Evolutionary conservation across 2,888 invertebrate species (phyloP).

Genomic region (Leptopilina myrica): DNA sequence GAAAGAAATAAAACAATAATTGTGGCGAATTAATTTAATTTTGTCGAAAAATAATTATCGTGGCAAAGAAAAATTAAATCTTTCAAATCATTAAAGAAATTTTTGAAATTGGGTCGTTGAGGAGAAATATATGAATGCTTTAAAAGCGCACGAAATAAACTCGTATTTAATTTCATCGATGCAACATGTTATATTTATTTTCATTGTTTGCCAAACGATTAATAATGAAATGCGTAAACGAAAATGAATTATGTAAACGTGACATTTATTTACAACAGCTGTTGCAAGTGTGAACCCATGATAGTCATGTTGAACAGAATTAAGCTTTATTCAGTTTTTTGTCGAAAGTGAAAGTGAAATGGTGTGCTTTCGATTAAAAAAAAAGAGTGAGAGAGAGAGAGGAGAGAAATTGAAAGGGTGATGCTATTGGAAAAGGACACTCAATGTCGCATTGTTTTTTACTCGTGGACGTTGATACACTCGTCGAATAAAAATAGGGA

Average conservation of each 20-base stretch:
- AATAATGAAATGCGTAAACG: constrained; percentile 33
- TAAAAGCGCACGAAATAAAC: constrained; percentile 19
- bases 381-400: constrained; percentile 33
- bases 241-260: constrained; percentile 37
- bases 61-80: no score
- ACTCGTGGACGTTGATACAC: constrained; percentile 45
- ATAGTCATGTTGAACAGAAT: constrained; percentile 20
- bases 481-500: constrained; percentile 32
- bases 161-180: constrained; percentile 27
- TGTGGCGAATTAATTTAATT: no score
- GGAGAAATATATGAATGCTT: no score
- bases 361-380: constrained; percentile 61
- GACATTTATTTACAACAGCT: constrained; percentile 40
- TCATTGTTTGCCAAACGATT: constrained; percentile 27
- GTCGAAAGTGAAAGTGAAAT: constrained; percentile 71
- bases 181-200: constrained; percentile 35
- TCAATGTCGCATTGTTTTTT: constrained; percentile 54
- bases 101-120: not conserved
- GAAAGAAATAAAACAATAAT: no score
- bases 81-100: not conserved
- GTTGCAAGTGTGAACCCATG: constrained; percentile 36
- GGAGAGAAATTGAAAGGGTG: constrained; percentile 31
- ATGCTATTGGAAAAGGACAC: constrained; percentile 37
- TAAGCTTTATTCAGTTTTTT: constrained; percentile 46
- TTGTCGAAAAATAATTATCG: no score